Conservation (phyloP, 1,140 invertebrate genomes). For the Diorhabda carinulata region DNA sequence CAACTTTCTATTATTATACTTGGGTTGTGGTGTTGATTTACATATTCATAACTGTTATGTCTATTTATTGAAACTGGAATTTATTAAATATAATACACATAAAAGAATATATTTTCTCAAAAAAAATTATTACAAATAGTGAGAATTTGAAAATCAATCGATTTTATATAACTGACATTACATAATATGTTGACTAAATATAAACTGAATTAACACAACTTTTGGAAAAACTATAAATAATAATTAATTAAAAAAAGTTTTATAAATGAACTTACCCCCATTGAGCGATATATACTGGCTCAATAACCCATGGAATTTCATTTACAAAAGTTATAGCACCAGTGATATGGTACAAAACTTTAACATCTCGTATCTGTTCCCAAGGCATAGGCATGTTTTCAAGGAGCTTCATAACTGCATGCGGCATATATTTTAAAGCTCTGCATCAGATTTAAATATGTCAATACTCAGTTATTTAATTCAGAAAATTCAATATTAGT, state of each 20-base stretch:
- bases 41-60: too few relatives aligned
- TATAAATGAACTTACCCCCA: constrained; percentile 75
- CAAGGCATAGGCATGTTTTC: constrained; percentile 99
- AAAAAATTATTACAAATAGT: neutral
- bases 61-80: neutral
- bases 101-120: neutral
- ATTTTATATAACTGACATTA: too few relatives aligned
- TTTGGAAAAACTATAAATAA: too few relatives aligned
- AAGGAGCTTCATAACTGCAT: constrained; percentile 96
- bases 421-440: constrained; percentile 99
- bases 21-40: too few relatives aligned
- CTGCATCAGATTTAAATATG: constrained; percentile 43
- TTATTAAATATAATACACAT: constrained; percentile 1
- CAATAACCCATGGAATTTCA: constrained; percentile 99
- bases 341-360: constrained; percentile 96
- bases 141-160: too few relatives aligned
- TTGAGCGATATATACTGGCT: constrained; percentile 98
- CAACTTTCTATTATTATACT: too few relatives aligned
- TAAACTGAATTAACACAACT: too few relatives aligned
- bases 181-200: too few relatives aligned
- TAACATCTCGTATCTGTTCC: constrained; percentile 99
- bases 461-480: too few relatives aligned
- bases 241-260: too few relatives aligned
- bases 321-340: constrained; percentile 99
- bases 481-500: constrained; percentile 32